These are phyloP conservation scores for Puma concolor DNA, from an alignment of 2,113 vertebrate genomes.

Conservation along the genomic window DNA sequence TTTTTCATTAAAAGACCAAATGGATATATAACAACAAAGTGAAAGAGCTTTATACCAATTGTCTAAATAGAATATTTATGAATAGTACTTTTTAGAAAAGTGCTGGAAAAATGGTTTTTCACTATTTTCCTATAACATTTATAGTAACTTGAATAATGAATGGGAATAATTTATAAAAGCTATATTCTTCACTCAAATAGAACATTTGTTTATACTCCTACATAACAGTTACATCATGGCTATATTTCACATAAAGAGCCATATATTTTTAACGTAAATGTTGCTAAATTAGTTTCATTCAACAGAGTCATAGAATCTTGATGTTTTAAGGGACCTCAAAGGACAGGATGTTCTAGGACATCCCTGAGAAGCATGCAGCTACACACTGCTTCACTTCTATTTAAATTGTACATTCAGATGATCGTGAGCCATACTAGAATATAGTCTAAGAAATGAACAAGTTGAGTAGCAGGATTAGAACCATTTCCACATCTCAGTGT, in stretches of 20 bases:
- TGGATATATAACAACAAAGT: slow-evolving; percentile 29
- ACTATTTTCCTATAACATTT: slow-evolving; percentile 64
- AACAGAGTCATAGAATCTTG: background rate
- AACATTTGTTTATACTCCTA: slow-evolving; percentile 43
- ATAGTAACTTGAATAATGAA: slow-evolving; percentile 72
- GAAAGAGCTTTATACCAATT: slow-evolving; percentile 20
- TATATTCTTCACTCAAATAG: slow-evolving; percentile 45
- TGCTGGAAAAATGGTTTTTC: slow-evolving; percentile 46
- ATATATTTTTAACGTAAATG: slow-evolving; percentile 38
- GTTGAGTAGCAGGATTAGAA: background rate
- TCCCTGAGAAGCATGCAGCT: background rate
- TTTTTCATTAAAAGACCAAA: slow-evolving; percentile 49
- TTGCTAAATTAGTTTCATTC: slow-evolving; percentile 53
- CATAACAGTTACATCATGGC: background rate
- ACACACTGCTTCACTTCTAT: background rate
- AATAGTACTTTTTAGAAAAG: slow-evolving; percentile 61
- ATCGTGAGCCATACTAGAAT: background rate
- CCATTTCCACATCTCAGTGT: background rate
- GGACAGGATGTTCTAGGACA: background rate
- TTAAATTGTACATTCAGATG: background rate
- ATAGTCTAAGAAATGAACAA: background rate
- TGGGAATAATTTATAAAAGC: slow-evolving; percentile 56
- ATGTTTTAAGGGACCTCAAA: background rate
- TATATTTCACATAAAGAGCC: slow-evolving; percentile 24
- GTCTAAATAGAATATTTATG: slow-evolving; percentile 68